Evolutionary conservation across 1,140 invertebrate genomes (phyloP), one percentile per base, ranked within the genome.

Genomic region (Calliphora vicina): DNA sequence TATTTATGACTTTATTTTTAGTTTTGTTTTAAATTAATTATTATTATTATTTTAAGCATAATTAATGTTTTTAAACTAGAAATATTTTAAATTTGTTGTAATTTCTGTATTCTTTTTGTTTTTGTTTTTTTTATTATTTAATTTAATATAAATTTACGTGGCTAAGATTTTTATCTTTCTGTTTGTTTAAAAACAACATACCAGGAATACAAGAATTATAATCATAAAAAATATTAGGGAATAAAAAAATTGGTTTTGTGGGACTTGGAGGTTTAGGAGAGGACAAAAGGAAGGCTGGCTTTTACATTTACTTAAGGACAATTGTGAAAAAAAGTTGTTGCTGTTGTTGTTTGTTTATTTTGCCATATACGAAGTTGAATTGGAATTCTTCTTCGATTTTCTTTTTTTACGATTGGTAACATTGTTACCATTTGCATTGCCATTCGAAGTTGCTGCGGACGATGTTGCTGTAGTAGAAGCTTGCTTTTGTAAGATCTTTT

Each of bases 381-480:
- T 43, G 17, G 35, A 71, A 57, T 81, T 82, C 50, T 84, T 84
- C 83, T 88, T 89, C 5, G 86, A 84, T 82, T 89, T 89, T 80
- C 87, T 87, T 82, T 88, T 89, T 82, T 87, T 88, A 83, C 87
- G 88, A 86, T 85, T 87, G 43, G 82, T 88, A 82, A 82, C 83
- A 78, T 57, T 84, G 84, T 78, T 81, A 80, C 67, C 76, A 82
- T 81, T 82, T 25, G 80, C 35, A 72, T 57, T 84, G 20, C 20
- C 61, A 67, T 67, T 67, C 6, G 74, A 10, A 17, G 57, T 45
- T 82, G 80, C 42, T 82, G 80, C 42, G 57, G 78, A 23, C 45
- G 83, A 29, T 78, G 81, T 42, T 57, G 76, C n/a, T 42, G 74
- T 82, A 45, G 83, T 57, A 23, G 78, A 67, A 43, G 73, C 83